Base-by-base conservation (phyloP, 2,888 invertebrate species). In the Tribolium freemani region DNA sequence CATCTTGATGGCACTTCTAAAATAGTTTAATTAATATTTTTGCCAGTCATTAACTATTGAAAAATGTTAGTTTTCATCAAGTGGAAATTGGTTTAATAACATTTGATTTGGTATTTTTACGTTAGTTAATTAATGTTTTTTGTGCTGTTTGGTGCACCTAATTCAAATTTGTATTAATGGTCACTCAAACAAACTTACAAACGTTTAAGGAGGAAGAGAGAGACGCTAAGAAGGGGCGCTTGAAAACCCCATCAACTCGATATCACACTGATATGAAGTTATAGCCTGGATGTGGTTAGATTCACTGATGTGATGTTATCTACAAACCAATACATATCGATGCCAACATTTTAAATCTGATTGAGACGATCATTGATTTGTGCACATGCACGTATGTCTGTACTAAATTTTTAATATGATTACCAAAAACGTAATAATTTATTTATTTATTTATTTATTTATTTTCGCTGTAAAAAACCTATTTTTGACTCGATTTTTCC, bases 251-350 rank as follows among this genome's bases (percentile, higher is more conserved):
- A 84, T 83, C 83, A 81, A 82, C 80, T 80, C 81, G 84, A 84
- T 83, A 84, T 84, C 83, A 78, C 77, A 78, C 79, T 83, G 83
- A 84, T 84, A 83, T 84, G 81, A 84, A 84, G 83, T 84, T 84
- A 84, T 84, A 78, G 83, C 81, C 76, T 74, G 78, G 83, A 84
- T 84, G 84, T 76, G 84, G 83, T 82, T 83, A 82, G 84, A 84
- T 84, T 84, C 84, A 81, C 80, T 83, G 84, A 84, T 84, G 84
- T 78, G 83, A 83, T 81, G 75, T 77, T 78, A 76, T 78, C 77
- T 77, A 80, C 77, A 57, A 73, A 68, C 70, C 74, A 61, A 73
- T 75, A 79, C 76, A 78, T 78, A 79, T 75, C 77, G 77, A 77
- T 78, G 77, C 74, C 76, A 75, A 77, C 79, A 75, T 56, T 67